Evolutionary conservation across 2,888 invertebrate genomes (phyloP).

Genomic region (Tanypteryx hageni): DNA sequence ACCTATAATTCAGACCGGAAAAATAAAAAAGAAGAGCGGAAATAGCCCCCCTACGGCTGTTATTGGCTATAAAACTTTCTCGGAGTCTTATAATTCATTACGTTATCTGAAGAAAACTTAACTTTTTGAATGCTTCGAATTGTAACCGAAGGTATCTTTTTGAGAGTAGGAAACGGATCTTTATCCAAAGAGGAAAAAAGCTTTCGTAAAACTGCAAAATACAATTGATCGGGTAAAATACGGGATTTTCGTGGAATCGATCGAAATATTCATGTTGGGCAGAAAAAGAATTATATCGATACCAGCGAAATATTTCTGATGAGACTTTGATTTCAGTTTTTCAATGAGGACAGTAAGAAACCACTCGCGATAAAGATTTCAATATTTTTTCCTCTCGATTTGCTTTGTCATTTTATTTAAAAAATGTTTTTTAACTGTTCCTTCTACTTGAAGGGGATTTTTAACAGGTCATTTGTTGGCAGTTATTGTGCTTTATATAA

Average conservation of each 20-base stretch:
- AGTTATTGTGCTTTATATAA: too few species aligned
- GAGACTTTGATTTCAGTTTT: background rate
- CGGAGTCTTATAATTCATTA: constrained; percentile 63
- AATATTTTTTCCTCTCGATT: too few species aligned
- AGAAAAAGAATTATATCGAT: background rate
- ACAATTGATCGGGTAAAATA: constrained; percentile 54
- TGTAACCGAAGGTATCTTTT: constrained; percentile 33
- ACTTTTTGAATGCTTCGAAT: constrained; percentile 55
- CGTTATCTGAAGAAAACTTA: constrained; percentile 45
- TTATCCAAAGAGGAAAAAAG: background rate
- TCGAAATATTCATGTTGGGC: background rate
- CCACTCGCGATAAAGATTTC: too few species aligned
- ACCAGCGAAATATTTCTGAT: background rate
- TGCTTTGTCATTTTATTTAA: too few species aligned
- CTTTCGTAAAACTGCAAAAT: constrained; percentile 42
- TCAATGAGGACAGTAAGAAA: too few species aligned
- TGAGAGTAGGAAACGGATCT: constrained; percentile 41
- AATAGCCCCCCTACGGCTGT: constrained; percentile 46
- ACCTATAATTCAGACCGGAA: constrained; percentile 59
- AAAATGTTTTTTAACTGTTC: too few species aligned
- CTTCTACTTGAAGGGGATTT: too few species aligned
- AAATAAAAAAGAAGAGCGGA: constrained; percentile 41
- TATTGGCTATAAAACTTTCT: constrained; percentile 63
- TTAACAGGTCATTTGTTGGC: too few species aligned
- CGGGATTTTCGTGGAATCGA: background rate